Percentiles rank a stretch among this genome's conserved stretches.
Conservation (phyloP, 35 echinoderm and acorn worm genomes). For the Apostichopus californicus region DNA sequence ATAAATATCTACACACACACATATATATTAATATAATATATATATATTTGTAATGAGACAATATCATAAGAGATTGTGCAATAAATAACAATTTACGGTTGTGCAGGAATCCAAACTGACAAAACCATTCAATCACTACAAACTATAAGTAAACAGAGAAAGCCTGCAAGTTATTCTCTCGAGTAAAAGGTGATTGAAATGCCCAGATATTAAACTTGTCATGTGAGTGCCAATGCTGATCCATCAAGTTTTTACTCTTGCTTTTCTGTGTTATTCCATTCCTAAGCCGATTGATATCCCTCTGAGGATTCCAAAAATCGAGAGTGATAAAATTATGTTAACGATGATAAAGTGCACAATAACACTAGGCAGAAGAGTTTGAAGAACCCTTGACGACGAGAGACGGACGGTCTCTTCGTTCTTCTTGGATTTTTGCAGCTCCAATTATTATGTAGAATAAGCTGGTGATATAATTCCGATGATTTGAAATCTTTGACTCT, state of each 20-base stretch:
- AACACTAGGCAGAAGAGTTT: not conserved
- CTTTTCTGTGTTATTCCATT: not conserved
- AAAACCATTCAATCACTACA: not conserved
- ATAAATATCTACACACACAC: too few species aligned
- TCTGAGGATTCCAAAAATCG: not conserved
- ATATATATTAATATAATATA: too few species aligned
- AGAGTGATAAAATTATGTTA: not conserved
- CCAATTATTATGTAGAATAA: too few species aligned
- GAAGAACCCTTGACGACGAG: too few species aligned
- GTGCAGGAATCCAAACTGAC: not conserved
- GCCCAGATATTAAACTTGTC: not conserved
- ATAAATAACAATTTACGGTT: too few species aligned
- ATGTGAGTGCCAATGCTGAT: not conserved
- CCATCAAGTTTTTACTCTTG: not conserved
- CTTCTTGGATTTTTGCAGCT: too few species aligned
- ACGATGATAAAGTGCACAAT: not conserved
- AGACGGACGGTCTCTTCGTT: too few species aligned
- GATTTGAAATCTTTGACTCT: too few species aligned
- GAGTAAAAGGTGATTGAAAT: not conserved
- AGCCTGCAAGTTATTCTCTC: not conserved
- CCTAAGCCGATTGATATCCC: not conserved
- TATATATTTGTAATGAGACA: too few species aligned
- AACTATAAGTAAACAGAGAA: not conserved
- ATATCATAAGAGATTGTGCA: too few species aligned
- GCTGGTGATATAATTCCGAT: too few species aligned